Evolutionary conservation across 2,797 vertebrate species (phyloP), one percentile per base, ranked within the genome.

Genomic region (Dromococcyx pavoninus): DNA sequence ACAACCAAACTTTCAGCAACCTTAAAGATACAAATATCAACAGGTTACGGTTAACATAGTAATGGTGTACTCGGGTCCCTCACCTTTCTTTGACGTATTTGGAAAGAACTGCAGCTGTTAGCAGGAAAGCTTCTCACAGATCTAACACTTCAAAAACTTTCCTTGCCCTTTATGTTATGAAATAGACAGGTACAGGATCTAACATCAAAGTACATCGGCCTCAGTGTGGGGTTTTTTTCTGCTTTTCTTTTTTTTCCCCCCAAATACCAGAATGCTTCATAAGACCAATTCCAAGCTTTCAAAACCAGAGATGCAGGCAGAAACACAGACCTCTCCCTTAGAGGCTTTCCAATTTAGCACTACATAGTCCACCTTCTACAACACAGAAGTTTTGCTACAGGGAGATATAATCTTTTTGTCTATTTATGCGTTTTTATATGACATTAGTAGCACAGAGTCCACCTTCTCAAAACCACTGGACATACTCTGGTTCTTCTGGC

Each of bases 401-500:
- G 50, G 51, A 97, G 75, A 83, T 60, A 66, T 12, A 57, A 92
- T 70, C 33, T 79, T 95, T 91, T 54, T 78, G 41, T 53, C 54
- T 83, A 54, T 81, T 95, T 89, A 80, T 88, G 39, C 54, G 58
- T 86, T 95, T 96, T 90, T 84, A 92, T 86, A 94, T 76, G 71
- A 93, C 74, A 75, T 44, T 51, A 93, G 44, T 62, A 91, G 70
- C 44, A 86, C 8, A 30, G 83, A 91, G 76, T 41, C 13, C 8
- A 41, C 51, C 74, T 72, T 78, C 74, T 76, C 91, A 87, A 89
- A 93, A 33, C 12, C 62, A 87, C 71, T 41, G 18, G 48, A 51
- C 60, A 60, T 64, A 17, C 12, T 32, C 73, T 71, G 64, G 75
- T 86, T 76, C 73, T 91, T 85, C 67, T n/a, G 53, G 58, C 88